These are phyloP conservation scores for Spodoptera frugiperda DNA, from an alignment of 1,140 invertebrate genomes.

Conservation along the genomic window DNA sequence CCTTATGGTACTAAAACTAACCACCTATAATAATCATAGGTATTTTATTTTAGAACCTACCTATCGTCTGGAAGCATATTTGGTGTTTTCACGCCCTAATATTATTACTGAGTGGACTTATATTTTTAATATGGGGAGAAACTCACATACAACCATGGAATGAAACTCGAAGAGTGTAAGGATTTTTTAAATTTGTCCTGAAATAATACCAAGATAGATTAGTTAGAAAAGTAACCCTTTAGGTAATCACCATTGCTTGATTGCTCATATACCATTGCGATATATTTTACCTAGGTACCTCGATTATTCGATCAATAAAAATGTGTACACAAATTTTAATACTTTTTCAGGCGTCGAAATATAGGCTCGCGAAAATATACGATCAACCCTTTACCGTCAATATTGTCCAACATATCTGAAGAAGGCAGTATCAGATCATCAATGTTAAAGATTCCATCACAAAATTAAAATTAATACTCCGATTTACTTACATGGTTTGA, in stretches of 20 bases:
- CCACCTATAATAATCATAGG: no score
- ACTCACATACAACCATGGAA: slow-evolving; percentile 74
- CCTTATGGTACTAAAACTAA: no score
- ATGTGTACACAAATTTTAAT: neutral
- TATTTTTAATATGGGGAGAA: slow-evolving; percentile 77
- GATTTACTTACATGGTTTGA: neutral
- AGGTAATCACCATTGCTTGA: neutral
- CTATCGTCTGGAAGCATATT: slow-evolving; percentile 71
- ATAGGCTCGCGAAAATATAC: slow-evolving; percentile 41
- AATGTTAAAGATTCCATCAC: neutral
- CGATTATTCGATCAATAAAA: no score
- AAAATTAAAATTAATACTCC: neutral
- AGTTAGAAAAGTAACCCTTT: no score
- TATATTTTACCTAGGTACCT: no score
- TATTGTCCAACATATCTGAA: slow-evolving; percentile 78
- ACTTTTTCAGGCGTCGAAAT: slow-evolving; percentile 52
- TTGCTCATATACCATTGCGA: no score
- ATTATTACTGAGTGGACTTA: slow-evolving; percentile 67
- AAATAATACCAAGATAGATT: no score
- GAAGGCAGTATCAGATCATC: slow-evolving; percentile 62
- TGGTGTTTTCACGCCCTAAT: slow-evolving; percentile 79
- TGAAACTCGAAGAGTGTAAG: slow-evolving; percentile 58
- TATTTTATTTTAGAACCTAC: slow-evolving; percentile 61
- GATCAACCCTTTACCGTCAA: slow-evolving; percentile 56
- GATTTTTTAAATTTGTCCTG: neutral